Conservation (phyloP, 2,888 invertebrate genomes). For the Myopa tessellatipennis region DNA sequence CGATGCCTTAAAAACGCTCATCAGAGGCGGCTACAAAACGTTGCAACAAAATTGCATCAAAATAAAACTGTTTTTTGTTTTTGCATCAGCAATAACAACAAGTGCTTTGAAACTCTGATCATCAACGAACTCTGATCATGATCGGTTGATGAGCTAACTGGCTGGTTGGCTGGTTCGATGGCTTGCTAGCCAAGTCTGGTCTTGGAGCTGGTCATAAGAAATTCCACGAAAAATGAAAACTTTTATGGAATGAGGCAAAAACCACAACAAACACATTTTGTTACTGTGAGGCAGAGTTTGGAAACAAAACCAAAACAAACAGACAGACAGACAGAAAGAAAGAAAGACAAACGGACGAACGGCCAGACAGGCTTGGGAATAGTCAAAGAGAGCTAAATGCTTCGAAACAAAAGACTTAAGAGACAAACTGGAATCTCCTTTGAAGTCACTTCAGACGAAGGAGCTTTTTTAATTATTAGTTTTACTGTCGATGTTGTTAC, state of each 20-base stretch:
- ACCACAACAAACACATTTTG: background rate
- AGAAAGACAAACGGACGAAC: background rate
- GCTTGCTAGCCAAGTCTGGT: background rate
- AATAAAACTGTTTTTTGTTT: too few relatives aligned
- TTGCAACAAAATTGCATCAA: background rate
- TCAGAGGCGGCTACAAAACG: background rate
- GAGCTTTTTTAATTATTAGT: background rate
- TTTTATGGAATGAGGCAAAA: background rate
- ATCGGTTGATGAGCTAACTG: background rate
- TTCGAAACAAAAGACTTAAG: slow-evolving; percentile 25
- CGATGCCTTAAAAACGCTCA: background rate
- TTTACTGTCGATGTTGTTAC: background rate
- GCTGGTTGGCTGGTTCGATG: too few relatives aligned
- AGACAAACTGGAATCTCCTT: slow-evolving; percentile 26
- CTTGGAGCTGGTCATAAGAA: slow-evolving; percentile 20
- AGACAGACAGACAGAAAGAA: background rate
- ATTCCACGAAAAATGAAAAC: slow-evolving; percentile 26
- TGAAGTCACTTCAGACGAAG: background rate
- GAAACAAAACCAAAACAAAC: background rate
- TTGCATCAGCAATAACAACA: background rate
- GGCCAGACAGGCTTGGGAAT: background rate
- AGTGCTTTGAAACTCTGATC: background rate
- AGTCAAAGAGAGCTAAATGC: background rate
- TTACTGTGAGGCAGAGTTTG: background rate
- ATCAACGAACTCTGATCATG: too few relatives aligned